Evolutionary conservation across 2,888 invertebrate genomes (phyloP).

Genomic region (Heliconius aoede): DNA sequence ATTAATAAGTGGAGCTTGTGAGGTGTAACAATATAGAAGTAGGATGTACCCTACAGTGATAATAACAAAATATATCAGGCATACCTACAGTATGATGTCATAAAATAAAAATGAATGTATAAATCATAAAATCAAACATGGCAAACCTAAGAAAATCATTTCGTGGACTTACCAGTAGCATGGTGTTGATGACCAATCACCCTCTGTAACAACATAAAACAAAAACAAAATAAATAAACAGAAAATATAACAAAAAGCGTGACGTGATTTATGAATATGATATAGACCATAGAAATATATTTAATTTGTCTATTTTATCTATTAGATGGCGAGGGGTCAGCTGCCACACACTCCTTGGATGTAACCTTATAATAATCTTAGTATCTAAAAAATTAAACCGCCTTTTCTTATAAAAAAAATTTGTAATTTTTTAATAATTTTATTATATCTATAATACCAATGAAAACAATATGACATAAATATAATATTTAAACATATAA

Average conservation of each 20-base stretch:
- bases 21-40: too few species aligned
- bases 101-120: too few species aligned
- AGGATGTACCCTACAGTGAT: too few species aligned
- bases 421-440: too few species aligned
- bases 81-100: too few species aligned
- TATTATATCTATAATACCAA: not conserved
- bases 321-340: not conserved
- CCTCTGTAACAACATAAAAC: conserved; percentile 84
- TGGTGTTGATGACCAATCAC: conserved; percentile 87
- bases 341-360: not conserved
- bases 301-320: not conserved
- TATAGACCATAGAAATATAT: not conserved
- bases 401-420: too few species aligned
- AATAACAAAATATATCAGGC: too few species aligned
- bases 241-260: conserved; percentile 47
- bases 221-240: conserved; percentile 55
- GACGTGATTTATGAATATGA: conserved; percentile 9
- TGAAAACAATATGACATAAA: not conserved
- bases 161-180: conserved; percentile 81
- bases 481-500: too few species aligned
- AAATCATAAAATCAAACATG: not conserved
- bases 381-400: not conserved
- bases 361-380: not conserved
- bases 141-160: not conserved
- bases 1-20: too few species aligned